Conservation (phyloP, 2,797 vertebrate genomes). For the Novumbra hubbsi region DNA sequence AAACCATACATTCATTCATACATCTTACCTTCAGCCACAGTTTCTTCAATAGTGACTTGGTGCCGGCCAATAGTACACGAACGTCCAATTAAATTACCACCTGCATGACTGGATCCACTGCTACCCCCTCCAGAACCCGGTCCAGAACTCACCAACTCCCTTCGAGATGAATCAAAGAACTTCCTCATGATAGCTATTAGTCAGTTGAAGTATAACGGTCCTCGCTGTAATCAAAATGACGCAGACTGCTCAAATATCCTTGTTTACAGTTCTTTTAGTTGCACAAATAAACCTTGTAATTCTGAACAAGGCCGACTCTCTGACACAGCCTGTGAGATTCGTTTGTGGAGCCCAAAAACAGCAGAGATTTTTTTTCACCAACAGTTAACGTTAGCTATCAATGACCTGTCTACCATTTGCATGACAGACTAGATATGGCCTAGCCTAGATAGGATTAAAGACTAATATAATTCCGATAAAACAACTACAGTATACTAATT, state of each 20-base stretch:
- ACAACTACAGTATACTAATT: not conserved
- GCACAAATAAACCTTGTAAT: constrained; percentile 23
- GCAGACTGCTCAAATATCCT: not conserved
- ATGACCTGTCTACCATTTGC: constrained; percentile 55
- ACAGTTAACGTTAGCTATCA: constrained; percentile 9
- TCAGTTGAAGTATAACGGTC: not conserved
- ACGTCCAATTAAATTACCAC: constrained; percentile 91
- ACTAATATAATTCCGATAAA: not conserved
- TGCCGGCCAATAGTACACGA: constrained; percentile 89
- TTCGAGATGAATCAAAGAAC: constrained; percentile 92
- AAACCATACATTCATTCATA: not conserved
- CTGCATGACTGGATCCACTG: constrained; percentile 78
- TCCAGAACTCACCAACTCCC: constrained; percentile 91
- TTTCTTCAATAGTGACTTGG: constrained; percentile 97
- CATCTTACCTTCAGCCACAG: constrained; percentile 90
- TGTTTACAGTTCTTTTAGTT: constrained; percentile 12
- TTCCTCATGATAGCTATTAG: constrained; percentile 84
- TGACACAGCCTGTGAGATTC: constrained; percentile 29
- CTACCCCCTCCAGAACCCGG: constrained; percentile 85
- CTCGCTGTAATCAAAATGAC: not conserved
- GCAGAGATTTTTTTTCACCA: constrained; percentile 30
- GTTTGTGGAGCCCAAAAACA: constrained; percentile 32
- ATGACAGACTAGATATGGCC: constrained; percentile 49
- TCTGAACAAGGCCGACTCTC: constrained; percentile 12
- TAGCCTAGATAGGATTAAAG: constrained; percentile 35